Conservation (phyloP, 2,113 vertebrate genomes). For the Tragelaphus scriptus region DNA sequence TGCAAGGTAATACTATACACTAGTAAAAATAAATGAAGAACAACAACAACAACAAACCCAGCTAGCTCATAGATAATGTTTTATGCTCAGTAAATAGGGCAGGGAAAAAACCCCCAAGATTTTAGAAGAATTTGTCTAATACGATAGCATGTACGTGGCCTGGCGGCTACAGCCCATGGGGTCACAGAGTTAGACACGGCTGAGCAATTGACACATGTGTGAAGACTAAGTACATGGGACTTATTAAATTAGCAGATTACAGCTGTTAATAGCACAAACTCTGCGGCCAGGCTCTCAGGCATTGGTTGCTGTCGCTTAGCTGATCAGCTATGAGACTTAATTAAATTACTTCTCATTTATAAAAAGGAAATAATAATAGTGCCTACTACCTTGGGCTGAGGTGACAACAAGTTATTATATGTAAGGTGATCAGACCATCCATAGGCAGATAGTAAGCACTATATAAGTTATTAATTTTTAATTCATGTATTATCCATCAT, state of each 20-base stretch:
- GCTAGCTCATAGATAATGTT: background rate
- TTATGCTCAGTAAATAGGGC: background rate
- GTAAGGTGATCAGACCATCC: background rate
- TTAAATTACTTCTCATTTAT: background rate
- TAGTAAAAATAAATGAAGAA: conserved; percentile 13
- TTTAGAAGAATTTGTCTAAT: conserved; percentile 37
- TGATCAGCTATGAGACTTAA: background rate
- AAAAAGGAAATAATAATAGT: background rate
- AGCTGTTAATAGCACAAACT: background rate
- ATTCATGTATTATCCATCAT: background rate
- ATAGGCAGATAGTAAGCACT: background rate
- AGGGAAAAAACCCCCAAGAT: background rate
- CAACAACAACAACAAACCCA: background rate
- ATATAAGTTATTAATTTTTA: background rate
- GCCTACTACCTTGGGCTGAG: background rate
- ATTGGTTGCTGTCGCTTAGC: background rate
- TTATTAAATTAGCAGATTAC: background rate
- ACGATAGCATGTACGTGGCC: background rate
- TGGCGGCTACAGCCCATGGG: background rate
- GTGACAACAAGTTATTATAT: background rate
- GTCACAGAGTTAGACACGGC: background rate
- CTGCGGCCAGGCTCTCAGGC: background rate
- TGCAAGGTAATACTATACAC: background rate
- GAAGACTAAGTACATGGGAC: background rate
- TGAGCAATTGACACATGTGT: background rate